Conservation (phyloP, 2,888 invertebrate genomes). For the Noctuana brunneofusca region DNA sequence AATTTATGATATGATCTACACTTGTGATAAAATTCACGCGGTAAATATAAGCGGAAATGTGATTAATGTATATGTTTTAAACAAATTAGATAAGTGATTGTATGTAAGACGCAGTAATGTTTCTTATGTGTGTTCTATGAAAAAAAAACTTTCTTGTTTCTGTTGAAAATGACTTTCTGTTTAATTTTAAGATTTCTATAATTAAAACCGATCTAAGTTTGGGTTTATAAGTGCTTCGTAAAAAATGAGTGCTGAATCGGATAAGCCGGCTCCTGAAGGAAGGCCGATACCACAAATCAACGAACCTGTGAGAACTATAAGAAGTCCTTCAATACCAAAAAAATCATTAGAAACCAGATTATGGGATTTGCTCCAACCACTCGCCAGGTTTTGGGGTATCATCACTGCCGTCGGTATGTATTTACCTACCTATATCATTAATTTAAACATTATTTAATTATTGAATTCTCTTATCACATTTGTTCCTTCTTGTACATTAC, state of each 20-base stretch:
- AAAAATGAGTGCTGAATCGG: conserved; percentile 52
- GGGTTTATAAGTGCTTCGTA: background rate
- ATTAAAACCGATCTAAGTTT: conserved; percentile 27
- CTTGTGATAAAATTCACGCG: background rate
- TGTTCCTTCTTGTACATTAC: too few species aligned
- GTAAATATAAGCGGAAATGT: conserved; percentile 36
- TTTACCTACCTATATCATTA: background rate
- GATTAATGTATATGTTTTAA: conserved; percentile 13
- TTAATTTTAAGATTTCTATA: conserved; percentile 19
- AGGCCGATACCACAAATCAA: conserved; percentile 47
- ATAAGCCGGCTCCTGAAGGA: conserved; percentile 52
- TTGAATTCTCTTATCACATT: too few species aligned
- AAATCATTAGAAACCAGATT: conserved; percentile 65
- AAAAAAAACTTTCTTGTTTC: too few species aligned
- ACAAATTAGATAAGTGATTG: background rate
- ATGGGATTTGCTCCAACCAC: conserved; percentile 73
- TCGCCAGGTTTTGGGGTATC: conserved; percentile 75
- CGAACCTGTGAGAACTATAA: conserved; percentile 48
- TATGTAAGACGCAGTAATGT: background rate
- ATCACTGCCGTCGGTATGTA: conserved; percentile 71
- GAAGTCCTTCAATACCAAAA: conserved; percentile 50
- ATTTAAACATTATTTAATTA: background rate
- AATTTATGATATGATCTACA: background rate
- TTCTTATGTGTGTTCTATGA: conserved; percentile 2
- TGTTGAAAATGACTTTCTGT: background rate